These are phyloP conservation scores for Thalpophila matura DNA, from an alignment of 2,888 invertebrate species.

Conservation along the genomic window DNA sequence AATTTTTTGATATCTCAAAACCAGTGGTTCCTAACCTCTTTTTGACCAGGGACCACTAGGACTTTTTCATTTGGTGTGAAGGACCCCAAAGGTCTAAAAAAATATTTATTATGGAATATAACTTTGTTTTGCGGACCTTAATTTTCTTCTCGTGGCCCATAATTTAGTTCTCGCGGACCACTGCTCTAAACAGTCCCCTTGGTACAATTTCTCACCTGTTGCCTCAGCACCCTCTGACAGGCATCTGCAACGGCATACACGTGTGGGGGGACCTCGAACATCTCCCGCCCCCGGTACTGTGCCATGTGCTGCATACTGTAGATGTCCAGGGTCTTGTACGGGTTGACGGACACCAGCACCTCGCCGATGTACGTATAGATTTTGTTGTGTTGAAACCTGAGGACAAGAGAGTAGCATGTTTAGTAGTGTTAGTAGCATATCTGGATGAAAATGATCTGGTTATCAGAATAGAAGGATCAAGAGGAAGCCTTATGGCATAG, in stretches of 20 bases:
- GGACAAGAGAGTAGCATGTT: conserved; percentile 74
- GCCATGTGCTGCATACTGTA: conserved; percentile 96
- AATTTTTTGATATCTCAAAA: too few relatives aligned
- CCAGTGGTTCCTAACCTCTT: too few relatives aligned
- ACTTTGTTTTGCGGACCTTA: too few relatives aligned
- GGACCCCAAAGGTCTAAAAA: too few relatives aligned
- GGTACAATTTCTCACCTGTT: conserved; percentile 89
- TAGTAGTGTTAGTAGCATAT: conserved; percentile 66
- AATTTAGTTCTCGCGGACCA: too few relatives aligned
- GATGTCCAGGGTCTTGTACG: conserved; percentile 97
- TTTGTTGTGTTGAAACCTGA: conserved; percentile 96
- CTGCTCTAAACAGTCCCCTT: not conserved
- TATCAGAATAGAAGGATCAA: too few relatives aligned
- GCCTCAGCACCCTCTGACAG: conserved; percentile 98
- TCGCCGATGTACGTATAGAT: conserved; percentile 99
- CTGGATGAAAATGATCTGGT: not conserved
- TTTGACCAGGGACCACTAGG: too few relatives aligned
- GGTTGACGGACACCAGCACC: conserved; percentile 99
- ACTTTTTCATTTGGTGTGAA: too few relatives aligned
- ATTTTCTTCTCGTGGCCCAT: too few relatives aligned
- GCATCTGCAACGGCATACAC: conserved; percentile 99
- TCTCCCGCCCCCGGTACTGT: conserved; percentile 97
- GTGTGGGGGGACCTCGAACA: conserved; percentile 99
- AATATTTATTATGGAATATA: too few relatives aligned
- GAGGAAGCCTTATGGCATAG: too few relatives aligned